These are phyloP conservation scores for Patella pellucida DNA, from an alignment of 2,888 invertebrate species.

Conservation along the genomic window DNA sequence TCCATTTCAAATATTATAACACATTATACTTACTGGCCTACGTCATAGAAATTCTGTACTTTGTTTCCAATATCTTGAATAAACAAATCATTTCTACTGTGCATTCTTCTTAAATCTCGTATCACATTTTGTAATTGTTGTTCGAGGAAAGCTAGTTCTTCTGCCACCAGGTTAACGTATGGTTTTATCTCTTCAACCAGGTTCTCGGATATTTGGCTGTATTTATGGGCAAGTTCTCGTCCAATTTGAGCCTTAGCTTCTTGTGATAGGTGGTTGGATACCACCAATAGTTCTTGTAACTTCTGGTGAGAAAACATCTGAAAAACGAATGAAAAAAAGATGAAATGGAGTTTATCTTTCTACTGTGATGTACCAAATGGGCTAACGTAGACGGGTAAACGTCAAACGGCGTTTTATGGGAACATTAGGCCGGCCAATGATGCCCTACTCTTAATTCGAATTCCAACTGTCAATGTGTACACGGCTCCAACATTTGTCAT, in stretches of 20 bases:
- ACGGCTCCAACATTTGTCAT: no score
- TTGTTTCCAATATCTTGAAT: slow-evolving; percentile 44
- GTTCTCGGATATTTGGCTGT: slow-evolving; percentile 41
- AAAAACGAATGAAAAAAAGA: not conserved
- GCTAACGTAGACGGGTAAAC: no score
- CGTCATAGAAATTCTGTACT: not conserved
- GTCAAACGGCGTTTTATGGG: no score
- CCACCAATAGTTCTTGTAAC: not conserved
- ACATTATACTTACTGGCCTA: no score
- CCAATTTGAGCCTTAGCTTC: slow-evolving; percentile 1
- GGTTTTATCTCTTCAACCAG: slow-evolving; percentile 44
- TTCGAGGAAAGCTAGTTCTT: slow-evolving; percentile 37
- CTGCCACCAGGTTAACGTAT: slow-evolving; percentile 34
- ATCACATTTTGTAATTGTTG: slow-evolving; percentile 40
- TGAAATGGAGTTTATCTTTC: not conserved
- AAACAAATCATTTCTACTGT: slow-evolving; percentile 49
- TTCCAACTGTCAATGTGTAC: no score
- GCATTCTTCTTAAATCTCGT: slow-evolving; percentile 44
- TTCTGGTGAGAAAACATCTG: slow-evolving; percentile 11
- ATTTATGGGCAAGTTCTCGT: slow-evolving; percentile 39
- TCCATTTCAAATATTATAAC: no score
- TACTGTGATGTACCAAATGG: no score
- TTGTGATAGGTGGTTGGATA: not conserved
- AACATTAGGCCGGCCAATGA: no score
- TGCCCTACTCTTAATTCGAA: no score